Evolutionary conservation across 2,888 invertebrate species (phyloP).

Genomic region (Pterobdella sp.): DNA sequence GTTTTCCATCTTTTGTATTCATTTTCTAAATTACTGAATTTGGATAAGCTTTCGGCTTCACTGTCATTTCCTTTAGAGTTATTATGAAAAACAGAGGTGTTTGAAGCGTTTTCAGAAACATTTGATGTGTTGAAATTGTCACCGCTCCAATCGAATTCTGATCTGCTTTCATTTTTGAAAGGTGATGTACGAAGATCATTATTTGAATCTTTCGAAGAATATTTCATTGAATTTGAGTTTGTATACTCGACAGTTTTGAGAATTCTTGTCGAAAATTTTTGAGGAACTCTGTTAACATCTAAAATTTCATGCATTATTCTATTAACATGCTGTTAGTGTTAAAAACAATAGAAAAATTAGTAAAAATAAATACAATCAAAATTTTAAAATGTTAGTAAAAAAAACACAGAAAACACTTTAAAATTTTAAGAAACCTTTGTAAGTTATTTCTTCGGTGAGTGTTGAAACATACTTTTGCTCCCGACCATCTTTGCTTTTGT

Average conservation of each 20-base stretch:
- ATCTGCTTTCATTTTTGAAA: conserved; percentile 7
- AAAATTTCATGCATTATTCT: too few species aligned
- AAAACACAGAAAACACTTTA: background rate
- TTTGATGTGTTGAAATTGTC: background rate
- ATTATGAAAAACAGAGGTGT: background rate
- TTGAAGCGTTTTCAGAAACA: background rate
- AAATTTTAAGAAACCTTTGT: conserved; percentile 26
- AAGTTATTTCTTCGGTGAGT: conserved; percentile 34
- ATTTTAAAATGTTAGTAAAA: conserved; percentile 12
- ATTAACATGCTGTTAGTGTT: conserved; percentile 14
- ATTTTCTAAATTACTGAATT: conserved; percentile 4
- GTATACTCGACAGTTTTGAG: conserved; percentile 31
- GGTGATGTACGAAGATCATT: conserved; percentile 7
- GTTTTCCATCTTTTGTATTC: conserved; percentile 20
- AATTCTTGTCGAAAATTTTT: conserved; percentile 28
- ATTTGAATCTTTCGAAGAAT: conserved; percentile 24
- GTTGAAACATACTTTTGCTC: conserved; percentile 26
- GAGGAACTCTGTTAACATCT: conserved; percentile 26
- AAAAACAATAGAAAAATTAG: background rate
- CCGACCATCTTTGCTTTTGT: background rate
- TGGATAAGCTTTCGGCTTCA: background rate
- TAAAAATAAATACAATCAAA: conserved; percentile 9
- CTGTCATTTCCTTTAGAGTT: background rate
- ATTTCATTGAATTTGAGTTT: conserved; percentile 26
- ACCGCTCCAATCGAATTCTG: conserved; percentile 23